Base-by-base conservation (phyloP, 1,140 invertebrate genomes). In the Drosophila lacertosa region DNA sequence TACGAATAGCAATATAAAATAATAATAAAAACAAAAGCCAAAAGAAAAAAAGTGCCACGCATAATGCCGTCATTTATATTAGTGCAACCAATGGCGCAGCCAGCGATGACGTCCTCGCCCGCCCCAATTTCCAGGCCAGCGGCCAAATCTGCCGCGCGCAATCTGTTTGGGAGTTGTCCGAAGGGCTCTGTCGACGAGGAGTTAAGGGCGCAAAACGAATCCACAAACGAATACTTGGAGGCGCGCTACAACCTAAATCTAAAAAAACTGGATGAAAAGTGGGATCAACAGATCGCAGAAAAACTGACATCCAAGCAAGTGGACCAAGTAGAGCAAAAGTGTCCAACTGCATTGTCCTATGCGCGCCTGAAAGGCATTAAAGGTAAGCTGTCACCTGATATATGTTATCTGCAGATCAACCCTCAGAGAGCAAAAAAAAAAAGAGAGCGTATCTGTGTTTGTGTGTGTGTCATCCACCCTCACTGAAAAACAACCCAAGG, bases 351-450 rank as follows among this genome's bases (percentile, higher is more conserved):
- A 37, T n/a, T n/a, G 35, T 26, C 13, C 10, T 53, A 48, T 55
- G n/a, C 6, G 10, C 51, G 35, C 3, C 39, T 18, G 22, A 29
- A 44, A 24, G 58, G 79, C 53, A 47, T 80, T 0, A 83, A 83
- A 84, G 15, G 80, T 83, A 48, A 39, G 15, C 16, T 48, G 42
- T 55, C 74, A 77, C 74, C 74, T 77, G 74, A 77, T 77, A 73
- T 66, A 33, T 18, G 37, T 40, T 40, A 40, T 40, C 37, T 29
- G 26, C 6, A 29, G 26, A 35, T 48, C 16, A 24, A 4, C 24
- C 39, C 13, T 58, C 51, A 73, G 26, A 7, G 26, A 29, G 26
- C n/a, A n/a, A n/a, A n/a, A n/a, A n/a, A n/a, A n/a, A n/a, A n/a
- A n/a, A n/a, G n/a, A n/a, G n/a, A n/a, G n/a, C n/a, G n/a, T n/a